These are phyloP conservation scores for Huso huso DNA, from an alignment of 2,797 vertebrate genomes.

Conservation along the genomic window DNA sequence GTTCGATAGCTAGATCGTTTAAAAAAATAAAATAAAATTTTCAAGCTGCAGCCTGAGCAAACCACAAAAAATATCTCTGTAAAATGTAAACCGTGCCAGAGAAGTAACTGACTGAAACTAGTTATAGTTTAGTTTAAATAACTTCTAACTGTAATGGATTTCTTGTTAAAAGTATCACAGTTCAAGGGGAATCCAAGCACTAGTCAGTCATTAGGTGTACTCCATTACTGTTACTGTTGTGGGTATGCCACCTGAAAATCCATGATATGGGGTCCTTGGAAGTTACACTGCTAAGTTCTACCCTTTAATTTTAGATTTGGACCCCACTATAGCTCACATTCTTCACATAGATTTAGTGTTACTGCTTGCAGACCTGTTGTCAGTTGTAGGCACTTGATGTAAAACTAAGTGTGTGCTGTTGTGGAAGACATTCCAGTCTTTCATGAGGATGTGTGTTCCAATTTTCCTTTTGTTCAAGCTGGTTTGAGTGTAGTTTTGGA, in stretches of 20 bases:
- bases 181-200: constrained; percentile 10
- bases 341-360: constrained; percentile 14
- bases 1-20: no score
- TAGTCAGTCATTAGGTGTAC: background rate
- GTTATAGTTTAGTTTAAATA: constrained; percentile 8
- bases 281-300: constrained; percentile 2
- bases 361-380: constrained; percentile 18
- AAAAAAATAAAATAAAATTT: no score
- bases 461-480: background rate
- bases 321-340: constrained; percentile 13
- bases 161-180: constrained; percentile 8
- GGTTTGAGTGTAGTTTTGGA: background rate
- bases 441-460: background rate
- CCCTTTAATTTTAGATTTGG: constrained; percentile 12
- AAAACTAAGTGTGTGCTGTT: background rate
- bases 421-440: no score
- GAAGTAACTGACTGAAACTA: constrained; percentile 20
- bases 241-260: constrained; percentile 13
- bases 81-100: constrained; percentile 9
- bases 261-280: constrained; percentile 20
- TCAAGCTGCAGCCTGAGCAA: no score
- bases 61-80: no score
- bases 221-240: background rate
- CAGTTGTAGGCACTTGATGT: constrained; percentile 10
- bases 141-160: constrained; percentile 27